Percentiles rank a stretch among this genome's conserved stretches.
phyloP scores from a whole-genome alignment of 2,888 invertebrate species.

The Rhimphoctona megacephalus region DNA sequence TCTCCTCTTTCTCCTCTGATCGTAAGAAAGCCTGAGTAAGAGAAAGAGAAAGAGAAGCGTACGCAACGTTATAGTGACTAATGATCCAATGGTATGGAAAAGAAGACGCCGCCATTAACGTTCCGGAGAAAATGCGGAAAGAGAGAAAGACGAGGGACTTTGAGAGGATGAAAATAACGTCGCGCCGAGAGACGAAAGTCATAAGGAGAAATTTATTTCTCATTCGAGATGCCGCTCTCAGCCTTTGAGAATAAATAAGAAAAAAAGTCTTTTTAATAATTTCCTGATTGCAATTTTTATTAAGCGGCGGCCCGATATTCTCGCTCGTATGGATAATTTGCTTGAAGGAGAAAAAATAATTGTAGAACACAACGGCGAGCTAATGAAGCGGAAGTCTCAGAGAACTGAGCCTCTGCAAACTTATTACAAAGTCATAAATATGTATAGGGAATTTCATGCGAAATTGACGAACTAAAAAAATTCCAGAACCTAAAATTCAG shows the following conservation, averaged over 20 bases:
- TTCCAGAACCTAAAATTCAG: not conserved
- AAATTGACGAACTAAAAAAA: not conserved
- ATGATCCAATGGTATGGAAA: slow-evolving; percentile 74
- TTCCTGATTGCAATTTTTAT: slow-evolving; percentile 52
- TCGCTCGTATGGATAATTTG: slow-evolving; percentile 30
- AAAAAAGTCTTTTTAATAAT: slow-evolving; percentile 49
- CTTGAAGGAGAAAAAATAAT: slow-evolving; percentile 41
- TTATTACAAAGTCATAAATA: slow-evolving; percentile 31
- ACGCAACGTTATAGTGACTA: slow-evolving; percentile 79
- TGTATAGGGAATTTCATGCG: slow-evolving; percentile 2
- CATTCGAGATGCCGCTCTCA: slow-evolving; percentile 33
- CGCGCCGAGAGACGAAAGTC: slow-evolving; percentile 72
- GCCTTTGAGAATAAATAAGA: slow-evolving; percentile 6
- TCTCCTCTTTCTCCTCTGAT: slow-evolving; percentile 43
- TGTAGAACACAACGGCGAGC: slow-evolving; percentile 57
- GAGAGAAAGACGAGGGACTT: slow-evolving; percentile 60
- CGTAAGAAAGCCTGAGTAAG: slow-evolving; percentile 66
- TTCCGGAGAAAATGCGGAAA: slow-evolving; percentile 63
- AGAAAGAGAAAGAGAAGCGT: slow-evolving; percentile 72
- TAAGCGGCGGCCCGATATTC: not conserved
- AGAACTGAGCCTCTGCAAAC: slow-evolving; percentile 4
- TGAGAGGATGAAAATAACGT: slow-evolving; percentile 69
- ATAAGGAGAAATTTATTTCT: slow-evolving; percentile 64
- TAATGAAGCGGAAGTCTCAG: slow-evolving; percentile 62
- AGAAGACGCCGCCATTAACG: slow-evolving; percentile 54